Evolutionary conservation across 2,113 vertebrate species (phyloP).

Genomic region (Abramis brama): DNA sequence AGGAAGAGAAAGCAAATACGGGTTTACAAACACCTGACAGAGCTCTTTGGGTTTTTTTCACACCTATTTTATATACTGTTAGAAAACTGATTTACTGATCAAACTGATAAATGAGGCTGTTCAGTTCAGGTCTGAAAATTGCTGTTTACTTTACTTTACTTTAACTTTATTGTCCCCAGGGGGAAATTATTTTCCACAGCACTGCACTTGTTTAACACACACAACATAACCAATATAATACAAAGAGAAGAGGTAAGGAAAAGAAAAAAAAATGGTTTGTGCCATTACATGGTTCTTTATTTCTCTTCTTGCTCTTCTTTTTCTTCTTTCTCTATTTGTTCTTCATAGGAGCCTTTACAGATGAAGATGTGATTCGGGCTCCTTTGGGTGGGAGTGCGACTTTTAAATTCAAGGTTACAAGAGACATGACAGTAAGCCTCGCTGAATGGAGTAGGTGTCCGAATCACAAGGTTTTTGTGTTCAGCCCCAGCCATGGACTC

Average conservation of each 20-base stretch:
- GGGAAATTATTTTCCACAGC: too few relatives aligned
- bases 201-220: too few relatives aligned
- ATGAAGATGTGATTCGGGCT: background rate
- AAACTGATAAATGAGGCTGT: background rate
- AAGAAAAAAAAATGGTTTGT: background rate
- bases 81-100: background rate
- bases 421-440: background rate
- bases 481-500: background rate
- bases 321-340: background rate
- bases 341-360: background rate
- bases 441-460: conserved; percentile 34
- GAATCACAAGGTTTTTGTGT: conserved; percentile 6
- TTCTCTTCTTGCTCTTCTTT: background rate
- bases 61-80: background rate
- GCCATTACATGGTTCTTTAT: background rate
- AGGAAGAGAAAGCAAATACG: background rate
- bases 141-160: background rate
- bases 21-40: background rate
- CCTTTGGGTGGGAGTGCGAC: conserved; percentile 28
- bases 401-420: conserved; percentile 9
- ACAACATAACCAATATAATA: too few relatives aligned
- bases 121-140: background rate
- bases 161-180: too few relatives aligned
- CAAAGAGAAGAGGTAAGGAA: too few relatives aligned
- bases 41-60: too few relatives aligned